Evolutionary conservation across 2,797 vertebrate genomes (phyloP).

Genomic region (Poeciliopsis turneri): DNA sequence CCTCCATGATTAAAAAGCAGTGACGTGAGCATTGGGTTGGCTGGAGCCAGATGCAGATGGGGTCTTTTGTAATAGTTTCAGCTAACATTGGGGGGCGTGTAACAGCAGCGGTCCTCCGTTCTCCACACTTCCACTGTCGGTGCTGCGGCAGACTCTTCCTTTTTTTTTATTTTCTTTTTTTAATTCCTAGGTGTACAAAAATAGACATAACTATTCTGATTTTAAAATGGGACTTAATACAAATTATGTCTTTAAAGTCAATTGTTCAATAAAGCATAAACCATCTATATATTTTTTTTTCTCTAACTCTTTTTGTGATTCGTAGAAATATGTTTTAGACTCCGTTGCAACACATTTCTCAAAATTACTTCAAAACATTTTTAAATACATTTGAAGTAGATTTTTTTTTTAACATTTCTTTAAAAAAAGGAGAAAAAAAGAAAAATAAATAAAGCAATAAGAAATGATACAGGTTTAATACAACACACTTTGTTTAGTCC

Average conservation of each 20-base stretch:
- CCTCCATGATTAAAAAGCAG: constrained; percentile 23
- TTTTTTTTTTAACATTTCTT: constrained; percentile 72
- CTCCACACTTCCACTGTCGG: constrained; percentile 54
- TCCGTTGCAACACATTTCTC: constrained; percentile 78
- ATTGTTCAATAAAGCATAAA: constrained; percentile 74
- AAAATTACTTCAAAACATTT: constrained; percentile 80
- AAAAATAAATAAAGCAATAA: constrained; percentile 60
- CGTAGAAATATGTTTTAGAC: constrained; percentile 80
- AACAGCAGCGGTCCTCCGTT: constrained; percentile 57
- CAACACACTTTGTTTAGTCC: constrained; percentile 79
- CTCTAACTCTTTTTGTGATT: constrained; percentile 64
- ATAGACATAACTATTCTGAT: constrained; percentile 78
- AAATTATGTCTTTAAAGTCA: constrained; percentile 74
- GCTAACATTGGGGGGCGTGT: constrained; percentile 34
- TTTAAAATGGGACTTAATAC: constrained; percentile 77
- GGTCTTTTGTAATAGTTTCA: constrained; percentile 50
- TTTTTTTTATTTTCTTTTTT: neutral
- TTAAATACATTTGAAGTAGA: constrained; percentile 73
- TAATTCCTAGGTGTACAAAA: constrained; percentile 76
- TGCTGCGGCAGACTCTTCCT: constrained; percentile 62
- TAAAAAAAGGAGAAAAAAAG: constrained; percentile 60
- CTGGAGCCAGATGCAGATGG: constrained; percentile 31
- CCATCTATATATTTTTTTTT: constrained; percentile 50
- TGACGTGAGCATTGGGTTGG: constrained; percentile 27
- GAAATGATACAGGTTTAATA: constrained; percentile 78